Evolutionary conservation across 1,140 invertebrate genomes (phyloP), one percentile per base, ranked within the genome.

Genomic region (Heliconius eleuchia): DNA sequence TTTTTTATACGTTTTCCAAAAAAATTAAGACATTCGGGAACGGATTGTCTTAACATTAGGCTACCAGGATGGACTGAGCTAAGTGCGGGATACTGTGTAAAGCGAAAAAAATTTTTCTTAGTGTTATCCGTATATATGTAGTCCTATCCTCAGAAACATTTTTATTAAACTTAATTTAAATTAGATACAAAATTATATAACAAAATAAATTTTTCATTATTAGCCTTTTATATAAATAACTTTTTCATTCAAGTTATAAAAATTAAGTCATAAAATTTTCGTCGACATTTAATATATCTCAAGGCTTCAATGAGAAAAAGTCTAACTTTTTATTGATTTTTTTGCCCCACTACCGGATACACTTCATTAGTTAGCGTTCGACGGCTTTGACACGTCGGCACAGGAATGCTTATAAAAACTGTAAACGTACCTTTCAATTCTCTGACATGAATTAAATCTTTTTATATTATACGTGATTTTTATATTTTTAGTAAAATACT

Each of bases 391-490:
- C 55, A 46, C 74, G 74, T 57, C 55, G 66, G 71, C 70, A 57
- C 50, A 76, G 16, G 78, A 80, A 80, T 80, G 78, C 50, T 46
- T 75, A 55, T 46, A 79, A 76, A 76, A 79, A 79, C 37, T 23
- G 60, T 66, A 66, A 66, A 16, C 60, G 27, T 39, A 72, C n/a
- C 71, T n/a, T 72, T 42, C 37, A 72, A 72, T 72, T 66, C 60
- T 66, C 16, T 72, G n/a, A 39, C 9, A 23, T 72, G 71, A 23
- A 19, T 66, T 42, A 72, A 72, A 72, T 72, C 71, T 72, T 39
- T 37, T 71, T 71, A 71, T 71, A 71, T 71, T 60, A 71, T 39
- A 71, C 60, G 71, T 71, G 71, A 9, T 71, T 72, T 72, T 39
- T 23, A 30, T 66, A 66, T 30, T 66, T 66, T 16, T 5, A 9